Evolutionary conservation across 2,888 invertebrate species (phyloP), one percentile per base, ranked within the genome.

Genomic region (Caenorhabditis macrosperma): DNA sequence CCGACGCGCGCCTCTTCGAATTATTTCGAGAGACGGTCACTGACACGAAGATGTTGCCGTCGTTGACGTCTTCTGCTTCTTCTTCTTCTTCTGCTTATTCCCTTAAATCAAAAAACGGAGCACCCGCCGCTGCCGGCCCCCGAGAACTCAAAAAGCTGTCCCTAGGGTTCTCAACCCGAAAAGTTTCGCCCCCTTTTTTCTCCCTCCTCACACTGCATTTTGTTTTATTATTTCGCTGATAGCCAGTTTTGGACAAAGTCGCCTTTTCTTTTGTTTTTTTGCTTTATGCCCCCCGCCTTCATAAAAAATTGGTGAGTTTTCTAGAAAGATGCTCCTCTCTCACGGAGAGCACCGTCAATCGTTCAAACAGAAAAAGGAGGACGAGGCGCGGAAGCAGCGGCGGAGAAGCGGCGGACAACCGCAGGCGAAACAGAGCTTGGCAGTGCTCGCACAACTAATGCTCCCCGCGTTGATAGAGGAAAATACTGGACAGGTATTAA

Each of bases 401-500:
- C 15, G 66, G 26, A 35, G 64, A 30, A 48, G 69, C 26, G 66
- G 66, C 15, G 48, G 54, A 5, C 50, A 61, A 20, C 69, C 61
- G 15, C 75, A 80, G n/a, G 69, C 82, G 2, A 78, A 78, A 54
- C 67, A 84, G 68, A 82, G 82, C 63, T 63, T 84, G 0, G 78
- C 81, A 2, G 81, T 59, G 12, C 41, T 84, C 9, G 84, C 84
- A 26, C 82, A 84, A 57, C 52, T 84, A 15, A 84, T 84, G 84
- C 63, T 82, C 2, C 84, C 84, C 2, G 84, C 84, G 2, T 35
- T 84, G 54, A 81, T 82, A 22, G 84, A 84, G 26, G 69, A 82
- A 30, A 48, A 76, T 17, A 38, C 74, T 1, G 60, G 48, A 17
- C 66, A 57, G 74, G 74, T 74, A 54, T 33, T 15, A 9, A 48